Base-by-base conservation (phyloP, 2,888 invertebrate genomes). In the Rutpela maculata region DNA sequence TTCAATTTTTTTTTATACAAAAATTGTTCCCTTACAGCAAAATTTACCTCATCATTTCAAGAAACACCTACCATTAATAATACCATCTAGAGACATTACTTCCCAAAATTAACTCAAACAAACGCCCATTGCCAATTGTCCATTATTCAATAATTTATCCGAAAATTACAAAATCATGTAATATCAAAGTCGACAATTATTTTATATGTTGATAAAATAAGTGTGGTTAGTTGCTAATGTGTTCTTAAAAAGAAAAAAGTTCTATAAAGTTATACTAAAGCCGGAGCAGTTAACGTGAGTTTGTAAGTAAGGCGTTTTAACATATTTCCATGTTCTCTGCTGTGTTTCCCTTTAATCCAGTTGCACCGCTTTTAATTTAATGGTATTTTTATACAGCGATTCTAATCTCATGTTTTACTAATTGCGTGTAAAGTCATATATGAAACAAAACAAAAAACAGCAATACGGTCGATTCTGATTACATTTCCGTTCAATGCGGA, bases 391-490 rank as follows among this genome's bases (percentile, higher is more conserved):
- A 62, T 62, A 31, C 62, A 62, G 35, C 62, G 62, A 62, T 62
- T 62, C 22, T 62, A 62, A 62, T 62, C 62, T 62, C 35, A 10
- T 62, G 62, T 62, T 62, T 62, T 62, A 62, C 62, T 62, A 62
- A 62, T 62, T 62, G 62, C 62, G 62, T 62, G 62, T 62, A 35
- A 59, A 59, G 59, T 59, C 15, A 22, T 19, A 12, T 19, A 62
- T n/a, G 15, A 62, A 26, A 62, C 9, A 22, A 62, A 62, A 31
- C 62, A 62, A 35, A 62, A 62, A 62, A 31, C 6, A 15, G 19
- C 19, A 59, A 59, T 19, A 35, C 31, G 31, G 15, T 12, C 12
- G 59, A 57, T 15, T 17, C 17, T 50, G 50, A n/a, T 50, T 50
- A 7, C 15, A 43, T 50, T 50, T 50, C 15, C 12, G 50, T 50